Conservation (phyloP, 2,797 vertebrate species). For the Saxicola maurus region DNA sequence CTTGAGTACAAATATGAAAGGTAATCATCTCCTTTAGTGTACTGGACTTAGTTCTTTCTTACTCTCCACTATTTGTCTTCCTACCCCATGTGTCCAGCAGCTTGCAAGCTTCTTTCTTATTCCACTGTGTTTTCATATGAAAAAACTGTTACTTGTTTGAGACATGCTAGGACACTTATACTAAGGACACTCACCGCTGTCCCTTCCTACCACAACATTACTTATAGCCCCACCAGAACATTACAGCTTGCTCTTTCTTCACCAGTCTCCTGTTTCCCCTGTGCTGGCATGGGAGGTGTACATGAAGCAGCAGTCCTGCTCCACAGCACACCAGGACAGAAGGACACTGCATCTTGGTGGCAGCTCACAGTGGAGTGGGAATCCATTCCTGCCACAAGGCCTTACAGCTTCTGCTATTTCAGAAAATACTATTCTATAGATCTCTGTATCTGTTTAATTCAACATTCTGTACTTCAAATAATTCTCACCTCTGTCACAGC, state of each 20-base stretch:
- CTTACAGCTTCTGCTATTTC: background rate
- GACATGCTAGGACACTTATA: background rate
- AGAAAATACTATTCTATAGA: background rate
- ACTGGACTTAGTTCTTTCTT: background rate
- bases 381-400: background rate
- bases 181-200: background rate
- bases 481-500: background rate
- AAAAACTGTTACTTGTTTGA: background rate
- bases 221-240: background rate
- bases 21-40: background rate
- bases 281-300: background rate
- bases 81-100: background rate
- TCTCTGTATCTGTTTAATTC: background rate
- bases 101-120: background rate
- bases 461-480: background rate
- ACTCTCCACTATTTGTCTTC: background rate
- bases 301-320: background rate
- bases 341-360: fast-evolving
- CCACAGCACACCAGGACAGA: background rate
- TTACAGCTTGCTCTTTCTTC: background rate
- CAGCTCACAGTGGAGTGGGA: background rate
- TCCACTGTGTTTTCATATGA: background rate
- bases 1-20: background rate
- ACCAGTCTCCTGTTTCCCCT: background rate
- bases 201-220: background rate